Conservation (phyloP, 2,888 invertebrate genomes). For the Dendrolimus pini region DNA sequence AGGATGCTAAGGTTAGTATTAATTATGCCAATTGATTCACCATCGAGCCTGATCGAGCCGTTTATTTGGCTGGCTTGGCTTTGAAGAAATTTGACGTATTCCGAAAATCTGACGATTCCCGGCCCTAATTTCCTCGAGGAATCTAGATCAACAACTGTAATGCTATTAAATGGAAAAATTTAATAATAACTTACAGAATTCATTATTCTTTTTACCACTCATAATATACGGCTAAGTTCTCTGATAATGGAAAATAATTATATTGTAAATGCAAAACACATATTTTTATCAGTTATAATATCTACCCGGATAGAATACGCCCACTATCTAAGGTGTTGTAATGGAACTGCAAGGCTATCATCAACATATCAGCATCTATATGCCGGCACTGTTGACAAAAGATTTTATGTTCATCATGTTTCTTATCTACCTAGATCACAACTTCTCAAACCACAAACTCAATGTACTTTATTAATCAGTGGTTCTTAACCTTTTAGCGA, state of each 20-base stretch:
- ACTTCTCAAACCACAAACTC: no score
- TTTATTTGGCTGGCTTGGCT: no score
- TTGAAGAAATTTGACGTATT: no score
- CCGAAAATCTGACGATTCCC: no score
- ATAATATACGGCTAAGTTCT: constrained; percentile 7
- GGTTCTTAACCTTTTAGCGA: no score
- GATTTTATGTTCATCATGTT: constrained; percentile 44
- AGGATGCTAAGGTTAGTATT: no score
- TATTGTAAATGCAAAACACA: not conserved
- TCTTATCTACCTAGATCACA: constrained; percentile 39
- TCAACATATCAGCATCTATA: constrained; percentile 31
- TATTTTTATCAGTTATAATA: constrained; percentile 15
- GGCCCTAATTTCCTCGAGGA: no score
- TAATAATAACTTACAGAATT: constrained; percentile 56
- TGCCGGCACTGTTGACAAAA: constrained; percentile 59
- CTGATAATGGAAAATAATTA: not conserved
- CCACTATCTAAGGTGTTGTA: constrained; percentile 30
- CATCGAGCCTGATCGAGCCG: no score
- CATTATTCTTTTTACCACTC: constrained; percentile 40
- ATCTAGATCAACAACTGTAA: no score
- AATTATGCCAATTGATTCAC: no score
- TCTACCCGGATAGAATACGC: constrained; percentile 3
- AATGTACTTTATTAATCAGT: no score
- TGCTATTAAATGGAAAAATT: no score
- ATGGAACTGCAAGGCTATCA: constrained; percentile 39